Evolutionary conservation across 2,888 invertebrate species (phyloP).

Genomic region (Drosophila gaucha): DNA sequence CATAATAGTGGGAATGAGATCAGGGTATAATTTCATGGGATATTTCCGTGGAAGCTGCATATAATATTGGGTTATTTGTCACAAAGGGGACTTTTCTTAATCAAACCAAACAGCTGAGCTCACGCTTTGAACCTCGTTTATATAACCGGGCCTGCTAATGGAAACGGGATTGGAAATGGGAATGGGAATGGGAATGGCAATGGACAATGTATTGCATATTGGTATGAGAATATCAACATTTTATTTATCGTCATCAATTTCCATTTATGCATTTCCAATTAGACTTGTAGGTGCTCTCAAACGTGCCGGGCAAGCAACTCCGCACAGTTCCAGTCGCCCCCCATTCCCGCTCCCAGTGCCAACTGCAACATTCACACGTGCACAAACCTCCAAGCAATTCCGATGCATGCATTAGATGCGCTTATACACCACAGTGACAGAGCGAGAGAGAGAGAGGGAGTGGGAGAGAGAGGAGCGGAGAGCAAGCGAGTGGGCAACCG

Average conservation of each 20-base stretch:
- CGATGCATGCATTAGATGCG: conserved; percentile 69
- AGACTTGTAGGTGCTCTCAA: conserved; percentile 51
- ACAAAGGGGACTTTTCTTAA: background rate
- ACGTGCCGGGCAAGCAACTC: conserved; percentile 34
- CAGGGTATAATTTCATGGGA: conserved; percentile 7
- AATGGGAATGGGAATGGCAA: background rate
- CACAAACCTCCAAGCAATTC: conserved; percentile 42
- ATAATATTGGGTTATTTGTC: background rate
- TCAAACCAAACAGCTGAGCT: background rate
- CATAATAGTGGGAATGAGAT: conserved; percentile 14
- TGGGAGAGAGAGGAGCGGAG: background rate
- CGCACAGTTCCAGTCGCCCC: conserved; percentile 12
- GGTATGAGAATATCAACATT: conserved; percentile 36
- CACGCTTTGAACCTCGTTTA: background rate
- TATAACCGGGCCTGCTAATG: conserved; percentile 1
- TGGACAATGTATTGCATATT: conserved; percentile 14
- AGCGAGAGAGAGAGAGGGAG: conserved; percentile 2
- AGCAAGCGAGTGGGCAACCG: background rate
- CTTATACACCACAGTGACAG: conserved; percentile 16
- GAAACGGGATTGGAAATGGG: background rate
- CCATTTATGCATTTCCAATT: conserved; percentile 73
- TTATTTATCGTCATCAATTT: conserved; percentile 67
- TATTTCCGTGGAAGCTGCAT: conserved; percentile 3
- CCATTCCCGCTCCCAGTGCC: conserved; percentile 21
- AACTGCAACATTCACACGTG: conserved; percentile 69